Percentiles rank a stretch among this genome's conserved stretches.
phyloP scores from a whole-genome alignment of 1,140 invertebrate genomes.

The Artemia franciscana region DNA sequence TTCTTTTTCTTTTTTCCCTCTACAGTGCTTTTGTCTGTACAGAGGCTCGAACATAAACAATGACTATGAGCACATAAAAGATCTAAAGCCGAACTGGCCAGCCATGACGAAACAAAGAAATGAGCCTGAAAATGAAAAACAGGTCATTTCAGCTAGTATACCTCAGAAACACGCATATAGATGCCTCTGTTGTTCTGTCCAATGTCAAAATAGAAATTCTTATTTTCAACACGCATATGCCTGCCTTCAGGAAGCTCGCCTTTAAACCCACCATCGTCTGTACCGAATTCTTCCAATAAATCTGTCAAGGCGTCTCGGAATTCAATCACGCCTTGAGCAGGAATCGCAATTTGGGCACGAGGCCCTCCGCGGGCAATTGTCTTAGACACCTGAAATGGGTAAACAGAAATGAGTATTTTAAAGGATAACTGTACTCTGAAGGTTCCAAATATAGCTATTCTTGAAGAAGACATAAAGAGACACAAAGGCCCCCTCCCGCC shows the following conservation, averaged over 20 bases:
- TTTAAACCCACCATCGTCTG: conserved; percentile 76
- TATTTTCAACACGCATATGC: conserved; percentile 91
- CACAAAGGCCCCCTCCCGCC: too few relatives aligned
- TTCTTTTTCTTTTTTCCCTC: too few relatives aligned
- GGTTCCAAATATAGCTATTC: too few relatives aligned
- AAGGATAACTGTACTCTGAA: too few relatives aligned
- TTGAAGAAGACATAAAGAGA: too few relatives aligned
- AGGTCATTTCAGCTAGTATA: conserved; percentile 30
- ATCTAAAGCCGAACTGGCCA: too few relatives aligned
- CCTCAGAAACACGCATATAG: conserved; percentile 96
- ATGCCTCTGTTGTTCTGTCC: conserved; percentile 94
- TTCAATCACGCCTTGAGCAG: conserved; percentile 94
- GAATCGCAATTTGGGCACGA: conserved; percentile 83
- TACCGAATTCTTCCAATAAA: conserved; percentile 85
- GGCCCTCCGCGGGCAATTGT: conserved; percentile 79
- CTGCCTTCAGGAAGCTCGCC: conserved; percentile 52
- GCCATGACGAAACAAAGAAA: too few relatives aligned
- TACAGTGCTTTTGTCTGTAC: too few relatives aligned
- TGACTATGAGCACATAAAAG: too few relatives aligned
- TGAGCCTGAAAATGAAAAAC: too few relatives aligned
- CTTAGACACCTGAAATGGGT: conserved; percentile 53
- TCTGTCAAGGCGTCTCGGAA: conserved; percentile 89
- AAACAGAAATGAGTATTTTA: too few relatives aligned
- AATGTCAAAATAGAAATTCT: conserved; percentile 99
- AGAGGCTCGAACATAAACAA: too few relatives aligned